phyloP scores from a whole-genome alignment of 2,888 invertebrate species.

The Drosophila birchii region DNA sequence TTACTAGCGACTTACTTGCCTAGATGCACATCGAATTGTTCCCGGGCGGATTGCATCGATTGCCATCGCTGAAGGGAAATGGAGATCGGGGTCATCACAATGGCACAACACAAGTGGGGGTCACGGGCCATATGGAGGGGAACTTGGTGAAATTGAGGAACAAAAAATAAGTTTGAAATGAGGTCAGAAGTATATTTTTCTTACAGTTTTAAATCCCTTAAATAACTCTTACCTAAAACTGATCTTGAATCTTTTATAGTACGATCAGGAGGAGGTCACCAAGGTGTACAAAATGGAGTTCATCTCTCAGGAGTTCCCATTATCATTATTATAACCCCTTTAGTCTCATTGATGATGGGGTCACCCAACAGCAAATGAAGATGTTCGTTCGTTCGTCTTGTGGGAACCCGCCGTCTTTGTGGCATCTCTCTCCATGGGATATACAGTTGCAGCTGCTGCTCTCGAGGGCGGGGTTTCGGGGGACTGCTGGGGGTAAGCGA shows the following conservation, averaged over 20 bases:
- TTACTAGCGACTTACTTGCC: conserved; percentile 50
- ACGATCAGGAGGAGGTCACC: not conserved
- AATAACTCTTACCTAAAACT: not conserved
- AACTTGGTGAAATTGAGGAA: not conserved
- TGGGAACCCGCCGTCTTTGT: conserved; percentile 25
- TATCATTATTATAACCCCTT: not conserved
- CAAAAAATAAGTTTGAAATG: not conserved
- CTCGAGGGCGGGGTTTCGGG: not conserved
- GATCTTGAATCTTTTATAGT: not conserved
- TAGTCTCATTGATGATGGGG: conserved; percentile 6
- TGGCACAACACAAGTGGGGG: not conserved
- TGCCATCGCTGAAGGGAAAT: not conserved
- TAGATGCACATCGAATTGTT: conserved; percentile 53
- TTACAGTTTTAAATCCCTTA: too few relatives aligned
- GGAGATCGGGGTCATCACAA: conserved; percentile 9
- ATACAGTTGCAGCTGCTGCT: conserved; percentile 23
- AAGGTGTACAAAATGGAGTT: conserved; percentile 5
- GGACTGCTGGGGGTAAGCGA: not conserved
- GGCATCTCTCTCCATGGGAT: not conserved
- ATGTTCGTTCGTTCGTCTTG: conserved; percentile 1
- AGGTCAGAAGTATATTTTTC: not conserved
- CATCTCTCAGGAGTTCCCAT: not conserved
- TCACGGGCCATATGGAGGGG: conserved; percentile 5
- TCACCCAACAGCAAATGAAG: not conserved
- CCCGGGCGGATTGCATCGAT: conserved; percentile 20